A percentile compares a stretch with the other conserved stretches of the same genome.
Conservation (phyloP, 2,113 vertebrate species). For the Oceanodroma tethys region DNA sequence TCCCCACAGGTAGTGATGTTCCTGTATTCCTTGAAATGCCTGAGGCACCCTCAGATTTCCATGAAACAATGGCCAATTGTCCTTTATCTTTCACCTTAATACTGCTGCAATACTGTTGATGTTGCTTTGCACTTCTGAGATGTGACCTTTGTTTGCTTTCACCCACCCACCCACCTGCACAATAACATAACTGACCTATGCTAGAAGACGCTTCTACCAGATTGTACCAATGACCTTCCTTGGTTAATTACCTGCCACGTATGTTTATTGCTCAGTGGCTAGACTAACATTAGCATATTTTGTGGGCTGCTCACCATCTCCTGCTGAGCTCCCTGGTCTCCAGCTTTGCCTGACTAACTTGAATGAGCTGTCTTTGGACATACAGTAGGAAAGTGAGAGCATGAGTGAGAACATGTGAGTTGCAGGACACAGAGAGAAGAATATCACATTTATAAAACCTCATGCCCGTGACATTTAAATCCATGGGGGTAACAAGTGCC, state of each 20-base stretch:
- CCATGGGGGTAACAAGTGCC: background rate
- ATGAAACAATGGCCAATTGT: accelerated
- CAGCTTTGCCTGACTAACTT: background rate
- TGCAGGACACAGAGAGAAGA: background rate
- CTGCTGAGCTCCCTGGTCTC: background rate
- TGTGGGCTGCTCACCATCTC: background rate
- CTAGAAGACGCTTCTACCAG: background rate
- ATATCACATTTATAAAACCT: background rate
- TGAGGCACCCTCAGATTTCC: background rate
- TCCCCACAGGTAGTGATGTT: accelerated
- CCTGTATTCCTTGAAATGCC: background rate
- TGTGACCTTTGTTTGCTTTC: background rate
- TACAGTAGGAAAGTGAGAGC: background rate
- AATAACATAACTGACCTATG: background rate
- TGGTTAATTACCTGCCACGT: background rate
- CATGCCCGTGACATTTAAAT: background rate
- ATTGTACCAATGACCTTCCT: background rate
- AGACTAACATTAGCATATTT: background rate
- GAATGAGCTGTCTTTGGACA: background rate
- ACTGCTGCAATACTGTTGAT: background rate
- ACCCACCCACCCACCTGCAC: background rate
- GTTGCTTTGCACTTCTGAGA: background rate
- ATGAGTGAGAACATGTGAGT: background rate
- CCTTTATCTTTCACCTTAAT: background rate
- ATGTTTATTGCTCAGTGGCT: background rate